Percentiles rank a stretch among this genome's conserved stretches.
These are phyloP conservation scores for Anagyrus pseudococci DNA, from an alignment of 2,888 invertebrate species.

Conservation along the genomic window DNA sequence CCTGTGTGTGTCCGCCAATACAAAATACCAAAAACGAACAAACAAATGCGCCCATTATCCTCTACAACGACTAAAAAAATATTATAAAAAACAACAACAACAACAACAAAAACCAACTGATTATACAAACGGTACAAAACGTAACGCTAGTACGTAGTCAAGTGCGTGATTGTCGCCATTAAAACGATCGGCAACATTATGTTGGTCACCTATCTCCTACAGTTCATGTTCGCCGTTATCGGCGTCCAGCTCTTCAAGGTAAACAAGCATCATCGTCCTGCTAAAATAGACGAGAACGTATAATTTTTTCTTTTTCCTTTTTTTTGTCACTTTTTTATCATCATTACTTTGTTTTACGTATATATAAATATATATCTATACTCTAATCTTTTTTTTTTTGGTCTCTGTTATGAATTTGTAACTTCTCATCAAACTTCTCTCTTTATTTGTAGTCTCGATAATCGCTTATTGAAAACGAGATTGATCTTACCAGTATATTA, in stretches of 20 bases:
- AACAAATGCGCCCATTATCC: background rate
- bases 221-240: slow-evolving; percentile 99
- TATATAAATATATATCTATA: slow-evolving; percentile 5
- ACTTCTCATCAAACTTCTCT: background rate
- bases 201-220: slow-evolving; percentile 99
- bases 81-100: background rate
- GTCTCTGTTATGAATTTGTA: background rate
- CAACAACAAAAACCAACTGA: background rate
- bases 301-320: slow-evolving; percentile 30
- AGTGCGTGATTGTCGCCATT: slow-evolving; percentile 99
- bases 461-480: slow-evolving; percentile 36
- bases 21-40: slow-evolving; percentile 27
- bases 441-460: background rate
- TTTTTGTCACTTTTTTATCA: slow-evolving; percentile 12
- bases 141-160: slow-evolving; percentile 90
- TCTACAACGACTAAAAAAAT: background rate
- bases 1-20: slow-evolving; percentile 31
- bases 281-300: slow-evolving; percentile 26
- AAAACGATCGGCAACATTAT: slow-evolving; percentile 99
- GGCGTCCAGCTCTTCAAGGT: slow-evolving; percentile 99
- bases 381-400: slow-evolving; percentile 3
- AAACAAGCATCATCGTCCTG: slow-evolving; percentile 58
- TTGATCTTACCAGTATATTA: too few species aligned
- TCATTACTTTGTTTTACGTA: background rate
- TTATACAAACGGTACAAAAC: slow-evolving; percentile 39